Base-by-base conservation (phyloP, 1,140 invertebrate genomes). In the Cyclargus thomasi region DNA sequence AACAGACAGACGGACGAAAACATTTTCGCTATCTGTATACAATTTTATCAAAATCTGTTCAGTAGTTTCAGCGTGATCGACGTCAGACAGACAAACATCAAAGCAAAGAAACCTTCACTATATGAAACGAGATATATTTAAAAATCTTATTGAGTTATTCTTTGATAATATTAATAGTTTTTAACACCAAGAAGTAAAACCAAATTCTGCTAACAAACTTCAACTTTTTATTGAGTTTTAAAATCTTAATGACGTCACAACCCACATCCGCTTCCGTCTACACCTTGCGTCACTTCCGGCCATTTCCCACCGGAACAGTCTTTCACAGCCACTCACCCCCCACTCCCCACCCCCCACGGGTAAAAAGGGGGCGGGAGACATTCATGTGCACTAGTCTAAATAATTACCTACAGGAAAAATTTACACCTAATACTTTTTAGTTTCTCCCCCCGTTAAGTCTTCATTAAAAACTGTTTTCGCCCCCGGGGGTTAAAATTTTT, bases 241-340 rank as follows among this genome's bases (percentile, higher is more conserved):
- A 47, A 47, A 47, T 47, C 10, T 47, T 8, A 1, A 14, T 47
- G 39, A 47, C 39, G 39, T 47, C 39, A 47, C 14, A 47, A 47
- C 11, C 17, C n/a, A 63, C 23, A 18, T 55, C 53, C 36, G 55
- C 35, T 53, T 14, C 21, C 65, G 63, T 53, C 17, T 23, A 10
- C 35, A 0, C 20, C 53, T 59, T 20, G 29, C 8, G n/a, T 23
- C 53, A 36, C 23, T 62, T 17, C 18, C 66, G 55, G 55, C 67
- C 59, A 70, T 73, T 65, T 72, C 69, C 68, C 57, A 63, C 21
- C 64, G 23, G 59, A 59, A 39, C 65, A 36, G 23, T 29, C 64
- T 59, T 63, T 70, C 64, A 39, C 64, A 21, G 16, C 53, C 53
- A n/a, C 29, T 65, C 53, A 57, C 64, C 64, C 47, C 64, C n/a